Evolutionary conservation across 92 coral and sea anemone species (phyloP).

Genomic region (Bergia puertoricense): DNA sequence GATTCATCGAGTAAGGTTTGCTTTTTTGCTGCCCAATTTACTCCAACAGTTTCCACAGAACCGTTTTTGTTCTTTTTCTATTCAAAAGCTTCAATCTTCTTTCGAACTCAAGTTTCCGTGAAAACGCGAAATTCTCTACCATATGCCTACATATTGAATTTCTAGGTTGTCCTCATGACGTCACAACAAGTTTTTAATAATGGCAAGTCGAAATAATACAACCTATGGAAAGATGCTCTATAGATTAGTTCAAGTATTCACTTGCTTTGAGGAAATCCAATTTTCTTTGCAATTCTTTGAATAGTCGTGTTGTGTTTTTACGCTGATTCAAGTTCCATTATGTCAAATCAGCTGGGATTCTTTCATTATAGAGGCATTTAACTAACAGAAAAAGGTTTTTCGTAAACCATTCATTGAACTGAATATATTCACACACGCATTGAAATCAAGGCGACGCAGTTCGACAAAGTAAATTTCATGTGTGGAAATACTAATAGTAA

Average conservation of each 20-base stretch:
- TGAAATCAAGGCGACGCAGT: conserved; percentile 41
- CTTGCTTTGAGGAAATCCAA: conserved; percentile 58
- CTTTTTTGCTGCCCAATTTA: neutral
- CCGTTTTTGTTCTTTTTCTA: neutral
- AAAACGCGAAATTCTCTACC: conserved; percentile 19
- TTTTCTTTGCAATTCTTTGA: conserved; percentile 64
- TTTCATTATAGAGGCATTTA: conserved; percentile 67
- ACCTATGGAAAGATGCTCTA: conserved; percentile 16
- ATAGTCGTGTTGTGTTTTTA: conserved; percentile 53
- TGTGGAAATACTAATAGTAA: neutral
- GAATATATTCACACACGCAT: conserved; percentile 35
- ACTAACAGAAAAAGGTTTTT: conserved; percentile 48
- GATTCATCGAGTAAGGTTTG: neutral
- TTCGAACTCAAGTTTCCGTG: conserved; percentile 20
- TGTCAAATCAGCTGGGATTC: conserved; percentile 72
- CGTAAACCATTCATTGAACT: conserved; percentile 19
- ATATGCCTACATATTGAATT: conserved; percentile 43
- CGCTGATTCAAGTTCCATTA: conserved; percentile 76
- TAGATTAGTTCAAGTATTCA: conserved; percentile 52
- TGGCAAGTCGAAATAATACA: conserved; percentile 8
- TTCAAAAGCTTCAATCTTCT: neutral
- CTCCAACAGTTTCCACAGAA: neutral
- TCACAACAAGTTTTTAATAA: conserved; percentile 31
- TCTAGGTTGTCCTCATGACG: conserved; percentile 23
- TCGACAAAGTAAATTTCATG: neutral